Evolutionary conservation across 2,797 vertebrate genomes (phyloP).

Genomic region (Sebastes iracundus): DNA sequence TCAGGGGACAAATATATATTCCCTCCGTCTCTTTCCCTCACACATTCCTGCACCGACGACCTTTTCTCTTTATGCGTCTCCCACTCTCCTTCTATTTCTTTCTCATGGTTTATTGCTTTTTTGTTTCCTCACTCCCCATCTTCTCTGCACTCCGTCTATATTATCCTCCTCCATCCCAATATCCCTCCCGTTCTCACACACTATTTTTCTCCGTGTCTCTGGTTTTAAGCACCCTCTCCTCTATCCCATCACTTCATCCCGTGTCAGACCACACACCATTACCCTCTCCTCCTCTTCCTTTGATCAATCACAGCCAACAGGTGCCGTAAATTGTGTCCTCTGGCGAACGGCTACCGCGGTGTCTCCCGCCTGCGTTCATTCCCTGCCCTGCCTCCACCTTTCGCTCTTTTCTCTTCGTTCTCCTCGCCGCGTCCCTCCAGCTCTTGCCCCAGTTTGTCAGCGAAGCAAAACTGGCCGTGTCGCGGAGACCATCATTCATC

Average conservation of each 20-base stretch:
- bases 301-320: conserved; percentile 79
- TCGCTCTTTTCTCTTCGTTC: conserved; percentile 17
- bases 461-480: conserved; percentile 80
- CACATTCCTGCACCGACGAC: conserved; percentile 48
- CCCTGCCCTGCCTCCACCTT: conserved; percentile 24
- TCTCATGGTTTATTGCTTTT: conserved; percentile 14
- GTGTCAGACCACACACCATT: conserved; percentile 64
- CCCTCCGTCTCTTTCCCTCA: conserved; percentile 54
- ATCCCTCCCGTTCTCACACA: conserved; percentile 27
- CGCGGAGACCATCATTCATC: conserved; percentile 77
- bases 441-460: conserved; percentile 83
- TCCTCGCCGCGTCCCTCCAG: conserved; percentile 58
- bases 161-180: conserved; percentile 48
- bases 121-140: conserved; percentile 19
- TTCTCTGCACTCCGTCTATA: conserved; percentile 57
- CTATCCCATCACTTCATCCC: conserved; percentile 51
- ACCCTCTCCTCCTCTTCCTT: conserved; percentile 49
- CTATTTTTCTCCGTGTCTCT: conserved; percentile 38
- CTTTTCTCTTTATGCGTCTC: conserved; percentile 55
- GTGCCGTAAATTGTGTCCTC: conserved; percentile 73
- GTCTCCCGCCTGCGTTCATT: conserved; percentile 14
- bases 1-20: conserved; percentile 73
- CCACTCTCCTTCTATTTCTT: conserved; percentile 19
- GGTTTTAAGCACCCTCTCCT: conserved; percentile 59
- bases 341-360: conserved; percentile 24